Conservation (phyloP, 2,797 vertebrate genomes). For the Amniataba percoides region DNA sequence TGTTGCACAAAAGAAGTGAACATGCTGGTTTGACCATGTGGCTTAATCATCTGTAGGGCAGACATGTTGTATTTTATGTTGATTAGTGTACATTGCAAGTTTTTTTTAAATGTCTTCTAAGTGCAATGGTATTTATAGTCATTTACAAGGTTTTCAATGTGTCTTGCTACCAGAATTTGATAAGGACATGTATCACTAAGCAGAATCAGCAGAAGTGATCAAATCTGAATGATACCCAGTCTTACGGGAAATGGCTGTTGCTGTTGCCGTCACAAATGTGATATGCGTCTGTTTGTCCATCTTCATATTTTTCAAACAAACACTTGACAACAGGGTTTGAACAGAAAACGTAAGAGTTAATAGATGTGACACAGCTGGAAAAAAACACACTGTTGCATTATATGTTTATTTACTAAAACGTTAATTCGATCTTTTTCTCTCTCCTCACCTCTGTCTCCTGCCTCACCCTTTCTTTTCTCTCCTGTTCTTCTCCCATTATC, state of each 20-base stretch:
- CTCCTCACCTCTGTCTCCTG: slow-evolving; percentile 31
- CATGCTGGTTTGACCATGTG: slow-evolving; percentile 7
- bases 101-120: not conserved
- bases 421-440: not conserved
- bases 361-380: not conserved
- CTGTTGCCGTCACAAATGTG: not conserved
- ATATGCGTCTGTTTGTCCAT: not conserved
- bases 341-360: not conserved
- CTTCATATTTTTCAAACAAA: not conserved
- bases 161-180: not conserved
- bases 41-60: not conserved
- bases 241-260: not conserved
- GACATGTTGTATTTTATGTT: not conserved
- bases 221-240: not conserved
- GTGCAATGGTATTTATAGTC: not conserved
- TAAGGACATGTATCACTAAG: not conserved
- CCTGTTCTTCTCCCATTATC: not conserved
- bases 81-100: not conserved
- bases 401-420: not conserved
- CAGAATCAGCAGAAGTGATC: not conserved
- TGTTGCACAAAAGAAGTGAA: not conserved
- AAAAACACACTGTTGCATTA: not conserved
- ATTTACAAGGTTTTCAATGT: not conserved
- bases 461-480: not conserved
- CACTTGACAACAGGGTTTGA: not conserved